These are phyloP conservation scores for Netelia melanura DNA, from an alignment of 2,888 invertebrate species.

Conservation along the genomic window DNA sequence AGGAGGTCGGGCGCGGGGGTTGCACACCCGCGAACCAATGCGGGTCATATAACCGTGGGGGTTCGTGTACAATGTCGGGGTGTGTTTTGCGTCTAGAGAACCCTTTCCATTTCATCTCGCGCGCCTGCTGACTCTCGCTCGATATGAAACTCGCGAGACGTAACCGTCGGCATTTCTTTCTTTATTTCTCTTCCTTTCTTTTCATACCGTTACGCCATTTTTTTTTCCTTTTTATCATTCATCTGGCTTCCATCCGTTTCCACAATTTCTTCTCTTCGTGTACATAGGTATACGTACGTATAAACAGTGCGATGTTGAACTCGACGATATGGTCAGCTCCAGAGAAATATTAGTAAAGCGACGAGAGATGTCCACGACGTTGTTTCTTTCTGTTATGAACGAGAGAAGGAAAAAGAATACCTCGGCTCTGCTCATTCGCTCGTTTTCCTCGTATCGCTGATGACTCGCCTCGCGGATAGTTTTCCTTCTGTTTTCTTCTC, in stretches of 20 bases:
- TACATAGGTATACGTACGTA: background rate
- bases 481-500: conserved; percentile 8
- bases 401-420: background rate
- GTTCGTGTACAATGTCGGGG: no score
- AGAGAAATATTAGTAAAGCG: conserved; percentile 41
- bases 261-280: background rate
- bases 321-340: background rate
- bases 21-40: background rate
- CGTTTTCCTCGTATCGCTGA: conserved; percentile 20
- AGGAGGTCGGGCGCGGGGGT: background rate
- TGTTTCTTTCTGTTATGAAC: conserved; percentile 6
- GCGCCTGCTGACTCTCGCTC: background rate
- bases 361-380: background rate
- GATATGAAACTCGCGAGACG: conserved; percentile 28
- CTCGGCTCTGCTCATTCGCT: background rate
- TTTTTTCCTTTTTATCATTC: conserved; percentile 42
- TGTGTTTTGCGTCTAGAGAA: conserved; percentile 14
- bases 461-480: conserved; percentile 26
- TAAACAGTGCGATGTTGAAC: background rate
- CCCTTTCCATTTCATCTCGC: conserved; percentile 4
- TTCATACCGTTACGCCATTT: background rate
- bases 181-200: conserved; percentile 13
- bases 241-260: conserved; percentile 17
- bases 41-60: no score
- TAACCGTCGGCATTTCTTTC: conserved; percentile 15